These are phyloP conservation scores for Brienomyrus longianalis DNA, from an alignment of 2,113 vertebrate genomes.

Conservation along the genomic window DNA sequence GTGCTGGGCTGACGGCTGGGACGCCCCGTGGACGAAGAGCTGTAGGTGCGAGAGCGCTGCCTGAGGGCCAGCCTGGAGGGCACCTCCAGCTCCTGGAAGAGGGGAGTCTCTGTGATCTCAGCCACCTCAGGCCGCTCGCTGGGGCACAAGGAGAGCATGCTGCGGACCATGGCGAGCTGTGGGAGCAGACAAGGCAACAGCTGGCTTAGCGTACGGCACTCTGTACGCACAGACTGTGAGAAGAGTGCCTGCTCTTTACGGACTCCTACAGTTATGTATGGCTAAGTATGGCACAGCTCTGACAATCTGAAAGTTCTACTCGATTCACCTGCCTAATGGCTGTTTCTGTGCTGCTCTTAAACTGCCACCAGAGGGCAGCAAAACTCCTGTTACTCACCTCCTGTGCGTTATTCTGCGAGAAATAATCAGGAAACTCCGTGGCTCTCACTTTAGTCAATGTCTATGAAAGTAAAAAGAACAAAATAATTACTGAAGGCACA, in stretches of 20 bases:
- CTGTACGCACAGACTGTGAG: not conserved
- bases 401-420: conserved; percentile 76
- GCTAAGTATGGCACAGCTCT: not conserved
- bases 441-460: conserved; percentile 83
- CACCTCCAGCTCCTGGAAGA: conserved; percentile 85
- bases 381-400: conserved; percentile 68
- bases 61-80: conserved; percentile 71
- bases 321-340: not conserved
- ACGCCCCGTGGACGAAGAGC: conserved; percentile 78
- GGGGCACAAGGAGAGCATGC: conserved; percentile 84
- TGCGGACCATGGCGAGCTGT: conserved; percentile 82
- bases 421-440: conserved; percentile 75
- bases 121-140: conserved; percentile 79
- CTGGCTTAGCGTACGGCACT: not conserved
- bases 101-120: conserved; percentile 77
- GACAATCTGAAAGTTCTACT: not conserved
- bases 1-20: conserved; percentile 69
- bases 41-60: conserved; percentile 89
- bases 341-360: too few species aligned
- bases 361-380: conserved; percentile 38
- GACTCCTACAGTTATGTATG: not conserved
- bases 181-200: conserved; percentile 22
- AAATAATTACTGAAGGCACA: not conserved
- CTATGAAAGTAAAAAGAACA: conserved; percentile 53
- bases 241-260: not conserved